phyloP scores from a whole-genome alignment of 2,113 vertebrate genomes.

The Chinchilla lanigera region DNA sequence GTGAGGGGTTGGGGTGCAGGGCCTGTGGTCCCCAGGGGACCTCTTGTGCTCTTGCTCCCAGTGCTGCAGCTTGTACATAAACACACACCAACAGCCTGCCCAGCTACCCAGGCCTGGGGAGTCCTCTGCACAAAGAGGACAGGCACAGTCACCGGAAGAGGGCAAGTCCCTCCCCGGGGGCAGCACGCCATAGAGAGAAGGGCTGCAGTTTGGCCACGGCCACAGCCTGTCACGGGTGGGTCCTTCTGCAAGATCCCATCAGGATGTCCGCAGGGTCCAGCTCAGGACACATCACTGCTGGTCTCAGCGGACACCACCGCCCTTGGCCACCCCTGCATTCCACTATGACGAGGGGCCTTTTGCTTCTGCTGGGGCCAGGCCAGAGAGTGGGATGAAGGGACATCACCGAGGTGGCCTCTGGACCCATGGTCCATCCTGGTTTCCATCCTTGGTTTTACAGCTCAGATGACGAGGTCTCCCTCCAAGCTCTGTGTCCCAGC shows the following conservation, averaged over 20 bases:
- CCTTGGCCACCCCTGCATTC: not conserved
- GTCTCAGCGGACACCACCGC: too few relatives aligned
- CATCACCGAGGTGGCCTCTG: not conserved
- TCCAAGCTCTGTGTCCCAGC: not conserved
- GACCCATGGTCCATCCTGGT: not conserved
- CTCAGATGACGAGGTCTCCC: not conserved
- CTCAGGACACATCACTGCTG: not conserved
- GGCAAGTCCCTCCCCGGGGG: too few relatives aligned
- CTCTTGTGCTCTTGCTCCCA: not conserved
- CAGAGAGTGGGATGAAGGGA: not conserved
- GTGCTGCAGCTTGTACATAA: not conserved
- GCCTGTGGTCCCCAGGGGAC: not conserved
- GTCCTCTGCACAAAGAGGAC: not conserved
- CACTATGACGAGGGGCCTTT: too few relatives aligned
- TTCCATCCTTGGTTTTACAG: not conserved
- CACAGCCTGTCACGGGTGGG: not conserved
- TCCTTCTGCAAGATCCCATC: not conserved
- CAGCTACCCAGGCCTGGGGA: not conserved
- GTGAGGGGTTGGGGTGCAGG: not conserved
- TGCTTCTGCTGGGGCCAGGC: not conserved
- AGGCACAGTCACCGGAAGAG: not conserved
- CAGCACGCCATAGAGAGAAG: fast-evolving
- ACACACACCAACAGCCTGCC: not conserved
- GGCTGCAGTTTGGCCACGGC: not conserved
- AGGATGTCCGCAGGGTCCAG: fast-evolving